These are phyloP conservation scores for Scaeva pyrastri DNA, from an alignment of 2,888 invertebrate species.

Conservation along the genomic window DNA sequence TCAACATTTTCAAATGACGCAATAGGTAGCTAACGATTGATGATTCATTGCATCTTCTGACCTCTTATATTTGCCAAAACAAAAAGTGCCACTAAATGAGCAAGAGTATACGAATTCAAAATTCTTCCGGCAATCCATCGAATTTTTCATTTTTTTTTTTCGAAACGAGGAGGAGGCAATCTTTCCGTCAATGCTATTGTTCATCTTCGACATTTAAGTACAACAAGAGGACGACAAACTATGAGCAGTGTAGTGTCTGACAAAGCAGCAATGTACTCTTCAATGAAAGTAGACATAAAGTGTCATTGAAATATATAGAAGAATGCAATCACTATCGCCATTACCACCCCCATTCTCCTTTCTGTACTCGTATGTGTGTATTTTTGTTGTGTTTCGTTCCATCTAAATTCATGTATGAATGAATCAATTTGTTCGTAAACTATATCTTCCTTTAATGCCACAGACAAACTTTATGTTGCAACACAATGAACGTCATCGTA, in stretches of 20 bases:
- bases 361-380: background rate
- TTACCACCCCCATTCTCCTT: background rate
- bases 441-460: slow-evolving; percentile 6
- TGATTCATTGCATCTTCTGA: slow-evolving; percentile 28
- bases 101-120: slow-evolving; percentile 10
- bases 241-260: slow-evolving; percentile 41
- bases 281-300: slow-evolving; percentile 40
- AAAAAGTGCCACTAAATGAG: slow-evolving; percentile 36
- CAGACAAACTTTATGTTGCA: slow-evolving; percentile 22
- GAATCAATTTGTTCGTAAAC: slow-evolving; percentile 64
- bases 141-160: background rate
- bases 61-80: slow-evolving; percentile 31
- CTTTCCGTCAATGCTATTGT: slow-evolving; percentile 41
- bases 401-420: slow-evolving; percentile 35
- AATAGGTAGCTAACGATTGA: slow-evolving; percentile 5
- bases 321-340: slow-evolving; percentile 4
- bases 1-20: slow-evolving; percentile 22
- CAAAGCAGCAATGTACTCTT: slow-evolving; percentile 49
- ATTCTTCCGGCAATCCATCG: slow-evolving; percentile 11
- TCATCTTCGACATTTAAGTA: slow-evolving; percentile 42
- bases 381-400: background rate
- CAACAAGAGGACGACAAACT: slow-evolving; percentile 40
- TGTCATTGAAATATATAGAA: slow-evolving; percentile 39
- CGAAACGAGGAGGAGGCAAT: slow-evolving; percentile 20
- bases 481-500: slow-evolving; percentile 21